Percentiles rank a stretch among this genome's conserved stretches.
phyloP scores from a whole-genome alignment of 2,888 invertebrate species.

The Tachystola acroxantha region DNA sequence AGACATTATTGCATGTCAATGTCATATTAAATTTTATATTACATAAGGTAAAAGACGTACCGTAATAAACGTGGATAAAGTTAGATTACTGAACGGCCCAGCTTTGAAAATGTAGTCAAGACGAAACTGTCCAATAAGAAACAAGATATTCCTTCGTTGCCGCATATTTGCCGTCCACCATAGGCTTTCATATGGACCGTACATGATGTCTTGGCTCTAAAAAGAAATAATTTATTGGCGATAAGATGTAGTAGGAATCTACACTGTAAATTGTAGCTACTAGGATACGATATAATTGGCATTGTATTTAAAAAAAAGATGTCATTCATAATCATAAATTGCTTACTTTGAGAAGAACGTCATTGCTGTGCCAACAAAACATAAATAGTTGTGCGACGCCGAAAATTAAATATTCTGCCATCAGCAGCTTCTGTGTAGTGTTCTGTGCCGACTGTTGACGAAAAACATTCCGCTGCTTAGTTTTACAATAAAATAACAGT shows the following conservation, averaged over 20 bases:
- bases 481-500: background rate
- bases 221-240: conserved; percentile 18
- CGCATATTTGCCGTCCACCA: conserved; percentile 44
- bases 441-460: conserved; percentile 43
- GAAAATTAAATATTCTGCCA: conserved; percentile 61
- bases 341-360: conserved; percentile 50
- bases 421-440: conserved; percentile 46
- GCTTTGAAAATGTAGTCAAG: conserved; percentile 49
- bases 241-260: too few relatives aligned
- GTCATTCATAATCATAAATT: background rate
- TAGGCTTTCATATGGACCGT: conserved; percentile 55
- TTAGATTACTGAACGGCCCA: conserved; percentile 58
- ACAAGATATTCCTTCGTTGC: conserved; percentile 37
- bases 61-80: conserved; percentile 53
- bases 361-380: conserved; percentile 66
- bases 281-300: too few relatives aligned
- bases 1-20: too few relatives aligned
- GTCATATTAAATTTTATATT: too few relatives aligned
- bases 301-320: too few relatives aligned
- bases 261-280: too few relatives aligned
- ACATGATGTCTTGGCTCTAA: conserved; percentile 41
- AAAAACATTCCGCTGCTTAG: too few relatives aligned
- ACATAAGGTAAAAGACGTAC: too few relatives aligned
- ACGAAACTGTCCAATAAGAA: conserved; percentile 48
- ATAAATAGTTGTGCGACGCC: conserved; percentile 57